Evolutionary conservation across 2,797 vertebrate species (phyloP).

Genomic region (Falco peregrinus): DNA sequence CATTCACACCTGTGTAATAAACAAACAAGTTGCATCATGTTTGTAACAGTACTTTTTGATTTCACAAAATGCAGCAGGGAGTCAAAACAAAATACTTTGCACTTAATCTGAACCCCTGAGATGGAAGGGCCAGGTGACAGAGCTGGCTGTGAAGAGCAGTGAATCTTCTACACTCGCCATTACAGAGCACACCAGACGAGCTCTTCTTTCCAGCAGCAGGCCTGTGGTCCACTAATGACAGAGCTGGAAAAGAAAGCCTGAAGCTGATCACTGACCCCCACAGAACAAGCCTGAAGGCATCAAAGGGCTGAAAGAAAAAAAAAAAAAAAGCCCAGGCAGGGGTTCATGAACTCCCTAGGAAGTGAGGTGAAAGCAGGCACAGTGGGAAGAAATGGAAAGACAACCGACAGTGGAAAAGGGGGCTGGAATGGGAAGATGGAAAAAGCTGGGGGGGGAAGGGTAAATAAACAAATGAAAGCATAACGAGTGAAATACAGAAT

Average conservation of each 20-base stretch:
- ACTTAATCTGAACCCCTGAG: background rate
- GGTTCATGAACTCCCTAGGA: background rate
- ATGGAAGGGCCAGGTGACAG: background rate
- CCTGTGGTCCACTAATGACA: fast-evolving
- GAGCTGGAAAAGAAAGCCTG: background rate
- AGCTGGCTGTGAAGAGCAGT: background rate
- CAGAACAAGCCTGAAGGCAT: background rate
- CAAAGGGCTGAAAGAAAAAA: background rate
- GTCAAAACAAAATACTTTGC: slow-evolving; percentile 13
- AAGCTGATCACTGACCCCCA: background rate
- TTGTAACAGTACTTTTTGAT: slow-evolving; percentile 30
- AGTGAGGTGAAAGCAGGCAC: background rate
- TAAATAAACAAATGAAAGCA: background rate
- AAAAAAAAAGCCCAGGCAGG: background rate
- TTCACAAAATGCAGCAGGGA: background rate
- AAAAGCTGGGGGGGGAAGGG: background rate
- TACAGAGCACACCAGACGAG: background rate
- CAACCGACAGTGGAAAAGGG: background rate
- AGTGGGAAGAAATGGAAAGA: background rate
- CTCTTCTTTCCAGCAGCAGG: background rate
- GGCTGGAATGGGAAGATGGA: background rate
- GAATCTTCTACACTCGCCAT: background rate
- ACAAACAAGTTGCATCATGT: slow-evolving; percentile 50
- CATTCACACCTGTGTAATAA: slow-evolving; percentile 35
- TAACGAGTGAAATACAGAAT: background rate